These are phyloP conservation scores for Parnassius apollo DNA, from an alignment of 2,888 invertebrate genomes.

Conservation along the genomic window DNA sequence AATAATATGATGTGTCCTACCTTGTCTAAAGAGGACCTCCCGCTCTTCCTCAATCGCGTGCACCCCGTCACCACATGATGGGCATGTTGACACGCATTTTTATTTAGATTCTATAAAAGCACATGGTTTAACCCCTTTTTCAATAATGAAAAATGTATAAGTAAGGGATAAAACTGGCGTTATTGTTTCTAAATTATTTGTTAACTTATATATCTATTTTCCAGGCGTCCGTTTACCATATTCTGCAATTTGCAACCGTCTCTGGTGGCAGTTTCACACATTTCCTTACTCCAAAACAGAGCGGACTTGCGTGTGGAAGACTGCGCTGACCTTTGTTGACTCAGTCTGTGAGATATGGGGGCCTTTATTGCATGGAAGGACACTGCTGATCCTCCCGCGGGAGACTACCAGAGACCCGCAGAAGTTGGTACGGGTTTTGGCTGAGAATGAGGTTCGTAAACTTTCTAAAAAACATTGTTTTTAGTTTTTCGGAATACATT, in stretches of 20 bases:
- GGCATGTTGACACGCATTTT: too few relatives aligned
- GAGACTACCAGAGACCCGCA: conserved; percentile 89
- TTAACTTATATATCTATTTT: not conserved
- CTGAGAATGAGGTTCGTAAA: conserved; percentile 83
- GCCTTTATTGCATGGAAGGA: conserved; percentile 86
- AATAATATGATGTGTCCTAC: too few relatives aligned
- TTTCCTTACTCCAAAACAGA: conserved; percentile 88
- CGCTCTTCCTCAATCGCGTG: too few relatives aligned
- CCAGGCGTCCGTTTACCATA: conserved; percentile 90
- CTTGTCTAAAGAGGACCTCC: too few relatives aligned
- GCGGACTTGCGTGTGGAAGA: conserved; percentile 91
- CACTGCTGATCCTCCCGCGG: conserved; percentile 87
- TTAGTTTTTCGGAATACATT: too few relatives aligned
- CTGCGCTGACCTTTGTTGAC: conserved; percentile 95
- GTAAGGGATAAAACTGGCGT: too few relatives aligned
- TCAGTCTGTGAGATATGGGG: conserved; percentile 94
- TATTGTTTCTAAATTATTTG: too few relatives aligned
- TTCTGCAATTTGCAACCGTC: conserved; percentile 88
- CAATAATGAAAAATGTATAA: too few relatives aligned
- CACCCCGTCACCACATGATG: too few relatives aligned
- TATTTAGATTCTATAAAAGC: too few relatives aligned
- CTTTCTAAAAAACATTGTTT: not conserved
- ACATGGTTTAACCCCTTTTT: too few relatives aligned
- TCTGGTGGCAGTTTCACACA: conserved; percentile 92
- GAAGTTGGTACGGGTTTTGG: conserved; percentile 84